A percentile compares a stretch with the other conserved stretches of the same genome.
Conservation (phyloP, 2,113 vertebrate species). For the Pituophis catenifer region DNA sequence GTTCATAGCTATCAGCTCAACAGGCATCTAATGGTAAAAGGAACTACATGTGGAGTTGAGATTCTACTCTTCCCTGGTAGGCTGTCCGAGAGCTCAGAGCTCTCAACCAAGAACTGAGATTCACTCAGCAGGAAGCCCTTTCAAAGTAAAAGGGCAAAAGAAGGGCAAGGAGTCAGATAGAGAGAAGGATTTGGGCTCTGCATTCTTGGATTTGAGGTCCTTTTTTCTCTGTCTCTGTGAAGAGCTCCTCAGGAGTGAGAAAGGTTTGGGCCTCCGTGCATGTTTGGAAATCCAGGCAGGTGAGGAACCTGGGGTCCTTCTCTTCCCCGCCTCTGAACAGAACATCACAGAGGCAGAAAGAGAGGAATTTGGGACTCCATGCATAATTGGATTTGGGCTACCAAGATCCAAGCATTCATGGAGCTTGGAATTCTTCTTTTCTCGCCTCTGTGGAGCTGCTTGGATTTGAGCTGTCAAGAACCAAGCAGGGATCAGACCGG, state of each 20-base stretch:
- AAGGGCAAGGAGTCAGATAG: neutral
- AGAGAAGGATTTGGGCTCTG: neutral
- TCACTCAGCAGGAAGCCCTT: neutral
- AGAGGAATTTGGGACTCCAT: neutral
- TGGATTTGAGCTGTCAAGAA: neutral
- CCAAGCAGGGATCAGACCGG: neutral
- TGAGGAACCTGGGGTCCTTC: neutral
- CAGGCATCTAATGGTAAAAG: neutral
- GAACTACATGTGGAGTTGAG: neutral
- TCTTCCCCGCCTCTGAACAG: neutral
- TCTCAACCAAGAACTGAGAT: neutral
- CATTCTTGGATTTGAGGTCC: neutral
- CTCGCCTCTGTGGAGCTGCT: neutral
- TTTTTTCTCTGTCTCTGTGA: neutral
- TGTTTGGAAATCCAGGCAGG: neutral
- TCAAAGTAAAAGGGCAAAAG: neutral
- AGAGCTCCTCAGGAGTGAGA: neutral
- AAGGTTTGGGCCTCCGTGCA: neutral
- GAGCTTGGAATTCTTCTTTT: neutral
- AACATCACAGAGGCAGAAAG: neutral
- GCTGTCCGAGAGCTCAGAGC: neutral
- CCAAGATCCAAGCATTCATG: neutral
- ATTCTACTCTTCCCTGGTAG: neutral
- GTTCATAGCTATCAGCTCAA: neutral
- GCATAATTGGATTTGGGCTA: neutral